Conservation (phyloP, 2,113 vertebrate genomes). For the Tragelaphus imberbis region DNA sequence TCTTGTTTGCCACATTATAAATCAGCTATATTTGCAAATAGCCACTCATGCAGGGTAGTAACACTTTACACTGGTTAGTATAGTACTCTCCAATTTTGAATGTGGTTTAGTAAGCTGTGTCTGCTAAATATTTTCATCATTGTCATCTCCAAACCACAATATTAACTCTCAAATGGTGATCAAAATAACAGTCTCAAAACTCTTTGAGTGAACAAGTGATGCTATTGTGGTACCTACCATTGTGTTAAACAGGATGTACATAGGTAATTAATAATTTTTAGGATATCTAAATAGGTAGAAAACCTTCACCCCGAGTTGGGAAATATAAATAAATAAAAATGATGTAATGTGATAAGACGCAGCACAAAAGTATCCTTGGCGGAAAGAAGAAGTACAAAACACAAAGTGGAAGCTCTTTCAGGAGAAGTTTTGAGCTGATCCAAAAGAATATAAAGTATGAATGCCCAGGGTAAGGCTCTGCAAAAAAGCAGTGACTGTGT, state of each 20-base stretch:
- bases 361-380: neutral
- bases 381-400: neutral
- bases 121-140: neutral
- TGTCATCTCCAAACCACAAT: neutral
- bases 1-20: neutral
- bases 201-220: neutral
- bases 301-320: neutral
- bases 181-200: neutral
- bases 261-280: neutral
- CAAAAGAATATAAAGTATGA: neutral
- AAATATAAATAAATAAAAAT: neutral
- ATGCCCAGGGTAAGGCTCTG: neutral
- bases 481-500: neutral
- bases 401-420: neutral
- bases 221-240: neutral
- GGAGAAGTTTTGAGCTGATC: neutral
- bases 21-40: conserved; percentile 43
- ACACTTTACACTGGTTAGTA: neutral
- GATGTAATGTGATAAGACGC: neutral
- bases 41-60: neutral
- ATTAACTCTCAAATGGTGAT: neutral
- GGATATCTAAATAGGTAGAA: neutral
- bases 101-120: neutral
- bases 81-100: neutral
- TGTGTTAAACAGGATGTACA: neutral